These are phyloP conservation scores for Drosophila mayri DNA, from an alignment of 1,140 invertebrate genomes.

Conservation along the genomic window DNA sequence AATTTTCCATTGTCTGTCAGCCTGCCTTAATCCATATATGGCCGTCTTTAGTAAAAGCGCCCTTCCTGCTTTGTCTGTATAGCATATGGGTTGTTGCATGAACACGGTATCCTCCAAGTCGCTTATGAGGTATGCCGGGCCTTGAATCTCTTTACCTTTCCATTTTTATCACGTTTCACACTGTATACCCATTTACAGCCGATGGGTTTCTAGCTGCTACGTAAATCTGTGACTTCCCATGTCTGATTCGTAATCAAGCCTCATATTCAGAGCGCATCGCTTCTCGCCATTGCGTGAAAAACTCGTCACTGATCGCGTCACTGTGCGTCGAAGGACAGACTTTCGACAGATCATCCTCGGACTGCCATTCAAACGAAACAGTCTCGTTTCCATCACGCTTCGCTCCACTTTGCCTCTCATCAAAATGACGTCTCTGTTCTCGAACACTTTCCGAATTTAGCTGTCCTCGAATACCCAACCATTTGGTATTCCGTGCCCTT, in stretches of 20 bases:
- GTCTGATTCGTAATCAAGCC: background rate
- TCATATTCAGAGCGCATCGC: too few species aligned
- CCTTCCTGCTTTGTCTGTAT: background rate
- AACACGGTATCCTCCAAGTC: background rate
- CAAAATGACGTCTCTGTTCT: background rate
- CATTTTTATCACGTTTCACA: background rate
- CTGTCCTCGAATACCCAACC: too few species aligned
- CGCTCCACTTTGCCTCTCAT: background rate
- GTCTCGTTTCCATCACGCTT: background rate
- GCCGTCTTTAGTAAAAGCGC: too few species aligned
- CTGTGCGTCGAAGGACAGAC: background rate
- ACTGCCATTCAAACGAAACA: background rate
- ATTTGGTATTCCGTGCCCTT: background rate
- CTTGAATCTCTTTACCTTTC: background rate
- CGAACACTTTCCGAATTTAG: background rate
- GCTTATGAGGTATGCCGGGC: background rate
- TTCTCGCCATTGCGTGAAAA: too few species aligned
- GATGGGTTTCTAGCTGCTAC: background rate
- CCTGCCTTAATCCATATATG: too few species aligned
- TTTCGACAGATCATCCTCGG: background rate
- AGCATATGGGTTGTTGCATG: background rate
- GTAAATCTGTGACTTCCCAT: background rate
- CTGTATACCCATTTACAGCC: background rate
- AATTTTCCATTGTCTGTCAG: background rate
- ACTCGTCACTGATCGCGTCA: background rate